phyloP scores from a whole-genome alignment of 92 coral and sea anemone genomes.

The Desmophyllum pertusum region DNA sequence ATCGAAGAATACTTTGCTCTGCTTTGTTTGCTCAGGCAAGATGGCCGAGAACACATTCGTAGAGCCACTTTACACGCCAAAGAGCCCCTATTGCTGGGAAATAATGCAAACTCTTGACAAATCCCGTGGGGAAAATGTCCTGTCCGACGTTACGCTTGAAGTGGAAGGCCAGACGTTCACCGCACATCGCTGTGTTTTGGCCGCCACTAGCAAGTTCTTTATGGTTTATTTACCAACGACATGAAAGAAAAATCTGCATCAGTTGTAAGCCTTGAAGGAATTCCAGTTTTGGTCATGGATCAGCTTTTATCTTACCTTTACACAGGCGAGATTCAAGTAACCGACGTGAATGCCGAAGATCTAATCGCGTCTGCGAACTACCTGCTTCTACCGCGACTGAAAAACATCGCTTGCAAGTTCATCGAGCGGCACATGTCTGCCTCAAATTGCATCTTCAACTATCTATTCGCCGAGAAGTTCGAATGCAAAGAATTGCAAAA shows the following conservation, averaged over 20 bases:
- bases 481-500: conserved; percentile 76
- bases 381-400: conserved; percentile 77
- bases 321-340: conserved; percentile 76
- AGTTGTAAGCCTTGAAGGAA: conserved; percentile 59
- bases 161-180: conserved; percentile 73
- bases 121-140: conserved; percentile 52
- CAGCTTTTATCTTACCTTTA: conserved; percentile 69
- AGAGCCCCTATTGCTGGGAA: conserved; percentile 31
- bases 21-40: background rate
- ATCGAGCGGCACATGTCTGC: conserved; percentile 72
- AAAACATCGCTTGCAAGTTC: conserved; percentile 74
- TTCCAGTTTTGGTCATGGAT: conserved; percentile 58
- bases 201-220: conserved; percentile 70
- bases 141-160: conserved; percentile 68
- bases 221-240: conserved; percentile 74
- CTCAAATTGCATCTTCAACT: conserved; percentile 75
- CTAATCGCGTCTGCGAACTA: conserved; percentile 83
- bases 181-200: conserved; percentile 75
- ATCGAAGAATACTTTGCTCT: background rate
- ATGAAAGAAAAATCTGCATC: conserved; percentile 72
- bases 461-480: conserved; percentile 80
- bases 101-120: conserved; percentile 43
- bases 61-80: background rate
- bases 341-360: conserved; percentile 80
- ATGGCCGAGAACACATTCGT: conserved; percentile 11